A percentile compares a stretch with the other conserved stretches of the same genome.
Evolutionary conservation across 2,113 vertebrate species (phyloP).

Genomic region (Speoplatyrhinus poulsoni): DNA sequence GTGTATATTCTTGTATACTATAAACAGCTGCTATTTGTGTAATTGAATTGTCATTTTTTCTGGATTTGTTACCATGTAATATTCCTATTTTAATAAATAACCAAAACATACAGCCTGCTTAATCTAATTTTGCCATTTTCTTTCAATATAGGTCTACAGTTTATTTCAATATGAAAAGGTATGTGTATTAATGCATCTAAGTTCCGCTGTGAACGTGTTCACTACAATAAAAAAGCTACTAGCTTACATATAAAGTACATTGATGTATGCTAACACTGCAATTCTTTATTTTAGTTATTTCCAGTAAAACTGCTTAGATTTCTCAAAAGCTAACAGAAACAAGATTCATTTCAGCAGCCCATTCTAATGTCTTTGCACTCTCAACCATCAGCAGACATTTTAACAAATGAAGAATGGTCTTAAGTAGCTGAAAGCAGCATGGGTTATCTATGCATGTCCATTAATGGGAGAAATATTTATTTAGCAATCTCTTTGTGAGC

Average conservation of each 20-base stretch:
- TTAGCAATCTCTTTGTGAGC: conserved; percentile 27
- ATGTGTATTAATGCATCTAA: no score
- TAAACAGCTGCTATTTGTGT: conserved; percentile 71
- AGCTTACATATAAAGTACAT: no score
- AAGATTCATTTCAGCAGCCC: neutral
- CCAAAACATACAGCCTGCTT: conserved; percentile 15
- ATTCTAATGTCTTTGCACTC: neutral
- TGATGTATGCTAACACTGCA: no score
- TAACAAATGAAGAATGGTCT: conserved; percentile 29
- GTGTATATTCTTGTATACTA: conserved; percentile 55
- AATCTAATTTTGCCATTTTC: neutral
- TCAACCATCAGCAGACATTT: conserved; percentile 2
- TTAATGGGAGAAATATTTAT: conserved; percentile 24
- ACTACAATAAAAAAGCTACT: no score
- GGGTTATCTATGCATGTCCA: conserved; percentile 21
- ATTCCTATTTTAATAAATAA: conserved; percentile 67
- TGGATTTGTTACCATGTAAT: conserved; percentile 57
- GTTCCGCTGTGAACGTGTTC: no score
- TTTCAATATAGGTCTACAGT: neutral
- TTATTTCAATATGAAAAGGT: neutral
- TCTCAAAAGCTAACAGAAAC: no score
- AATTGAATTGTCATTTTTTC: conserved; percentile 43
- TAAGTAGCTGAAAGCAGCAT: conserved; percentile 34
- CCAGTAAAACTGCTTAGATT: no score
- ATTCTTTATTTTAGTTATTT: no score